Percentiles rank a stretch among this genome's conserved stretches.
Evolutionary conservation across 1,140 invertebrate genomes (phyloP).

Genomic region (Cepaea nemoralis): DNA sequence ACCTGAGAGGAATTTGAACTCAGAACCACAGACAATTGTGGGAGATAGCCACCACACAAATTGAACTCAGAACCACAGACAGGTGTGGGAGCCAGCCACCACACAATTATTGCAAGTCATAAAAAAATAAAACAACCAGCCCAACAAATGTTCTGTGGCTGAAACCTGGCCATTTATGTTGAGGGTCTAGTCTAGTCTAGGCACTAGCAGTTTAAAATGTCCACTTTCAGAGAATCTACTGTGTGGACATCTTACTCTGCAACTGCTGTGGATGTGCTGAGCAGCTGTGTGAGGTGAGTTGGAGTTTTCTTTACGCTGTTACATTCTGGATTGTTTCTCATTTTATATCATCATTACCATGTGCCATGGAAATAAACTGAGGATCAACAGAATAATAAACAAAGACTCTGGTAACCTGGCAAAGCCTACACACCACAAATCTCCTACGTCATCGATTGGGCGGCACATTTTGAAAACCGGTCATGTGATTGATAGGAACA

Average conservation of each 20-base stretch:
- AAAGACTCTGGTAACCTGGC: no score
- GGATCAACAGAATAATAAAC: no score
- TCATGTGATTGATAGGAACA: no score
- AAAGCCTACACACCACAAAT: no score
- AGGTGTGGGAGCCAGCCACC: neutral
- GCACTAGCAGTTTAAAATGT: neutral
- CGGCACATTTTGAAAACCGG: no score
- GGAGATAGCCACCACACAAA: neutral
- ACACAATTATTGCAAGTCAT: neutral
- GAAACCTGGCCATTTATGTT: no score
- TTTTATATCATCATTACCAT: neutral
- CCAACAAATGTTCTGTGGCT: neutral
- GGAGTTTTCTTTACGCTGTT: neutral
- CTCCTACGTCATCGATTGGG: no score
- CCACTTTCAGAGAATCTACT: conserved; percentile 11
- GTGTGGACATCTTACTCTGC: conserved; percentile 19
- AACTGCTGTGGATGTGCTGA: conserved; percentile 29
- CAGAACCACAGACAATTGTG: no score
- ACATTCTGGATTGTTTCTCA: neutral
- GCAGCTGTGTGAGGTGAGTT: conserved; percentile 6
- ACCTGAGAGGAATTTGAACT: no score
- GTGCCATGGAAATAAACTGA: neutral
- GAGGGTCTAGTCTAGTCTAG: no score
- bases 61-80: neutral
- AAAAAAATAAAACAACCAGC: neutral